Evolutionary conservation across 2,888 invertebrate species (phyloP).

Genomic region (Nephrotoma flavescens): DNA sequence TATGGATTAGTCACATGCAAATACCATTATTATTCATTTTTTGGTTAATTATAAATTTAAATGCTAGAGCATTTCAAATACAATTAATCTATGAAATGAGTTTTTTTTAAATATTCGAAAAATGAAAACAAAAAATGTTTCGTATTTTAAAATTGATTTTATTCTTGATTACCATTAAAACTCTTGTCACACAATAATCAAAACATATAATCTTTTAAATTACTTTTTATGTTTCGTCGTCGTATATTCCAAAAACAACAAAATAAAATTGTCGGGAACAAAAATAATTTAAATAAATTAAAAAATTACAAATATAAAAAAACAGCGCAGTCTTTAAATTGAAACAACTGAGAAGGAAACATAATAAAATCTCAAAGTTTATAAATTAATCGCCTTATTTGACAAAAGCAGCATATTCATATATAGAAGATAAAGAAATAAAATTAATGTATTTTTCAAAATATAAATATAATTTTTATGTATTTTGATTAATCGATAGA

Average conservation of each 20-base stretch:
- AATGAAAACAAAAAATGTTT: neutral
- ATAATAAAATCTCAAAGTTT: neutral
- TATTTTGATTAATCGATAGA: neutral
- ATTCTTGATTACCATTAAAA: neutral
- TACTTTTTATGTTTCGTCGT: neutral
- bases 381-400: neutral
- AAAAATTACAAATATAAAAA: neutral
- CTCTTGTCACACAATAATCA: neutral
- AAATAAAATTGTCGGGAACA: neutral
- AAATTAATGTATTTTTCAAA: neutral
- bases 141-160: neutral
- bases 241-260: neutral
- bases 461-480: neutral
- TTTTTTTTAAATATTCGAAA: neutral
- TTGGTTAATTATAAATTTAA: neutral
- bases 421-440: neutral
- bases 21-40: neutral
- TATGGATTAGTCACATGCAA: neutral
- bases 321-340: neutral
- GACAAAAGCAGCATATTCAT: neutral
- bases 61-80: neutral
- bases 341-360: neutral
- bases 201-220: neutral
- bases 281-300: neutral
- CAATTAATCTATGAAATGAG: neutral